These are phyloP conservation scores for Laothoe populi DNA, from an alignment of 2,888 invertebrate species.

Conservation along the genomic window DNA sequence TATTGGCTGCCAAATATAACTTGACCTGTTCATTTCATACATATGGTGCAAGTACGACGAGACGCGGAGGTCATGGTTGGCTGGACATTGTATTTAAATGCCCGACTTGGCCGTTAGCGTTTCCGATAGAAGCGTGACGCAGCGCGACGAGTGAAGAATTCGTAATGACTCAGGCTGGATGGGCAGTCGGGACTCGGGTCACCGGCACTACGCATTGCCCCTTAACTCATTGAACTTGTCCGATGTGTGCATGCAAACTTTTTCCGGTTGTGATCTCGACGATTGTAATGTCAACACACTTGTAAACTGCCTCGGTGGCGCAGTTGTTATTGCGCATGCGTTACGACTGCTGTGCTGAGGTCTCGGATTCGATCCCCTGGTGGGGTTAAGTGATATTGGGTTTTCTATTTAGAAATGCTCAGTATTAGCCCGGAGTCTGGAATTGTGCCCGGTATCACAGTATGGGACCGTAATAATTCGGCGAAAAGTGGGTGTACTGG, in stretches of 20 bases:
- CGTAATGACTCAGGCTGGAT: conserved; percentile 57
- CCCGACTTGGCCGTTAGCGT: conserved; percentile 70
- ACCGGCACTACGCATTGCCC: conserved; percentile 18
- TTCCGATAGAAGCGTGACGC: conserved; percentile 80
- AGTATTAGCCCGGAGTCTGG: no score
- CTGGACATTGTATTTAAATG: conserved; percentile 26
- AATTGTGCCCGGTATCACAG: no score
- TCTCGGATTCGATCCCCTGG: no score
- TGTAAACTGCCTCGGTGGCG: no score
- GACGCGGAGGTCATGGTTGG: conserved; percentile 8
- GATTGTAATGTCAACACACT: conserved; percentile 9
- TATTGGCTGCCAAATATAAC: conserved; percentile 1
- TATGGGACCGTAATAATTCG: no score
- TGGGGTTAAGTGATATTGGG: no score
- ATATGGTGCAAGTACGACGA: background rate
- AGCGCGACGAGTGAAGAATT: conserved; percentile 66
- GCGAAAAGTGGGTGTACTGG: no score
- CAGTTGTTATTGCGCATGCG: no score
- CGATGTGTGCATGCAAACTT: conserved; percentile 27
- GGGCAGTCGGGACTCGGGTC: conserved; percentile 14
- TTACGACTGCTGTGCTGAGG: no score
- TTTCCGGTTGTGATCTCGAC: conserved; percentile 19
- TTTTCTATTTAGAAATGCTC: no score
- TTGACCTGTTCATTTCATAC: background rate
- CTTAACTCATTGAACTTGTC: conserved; percentile 31